Evolutionary conservation across 2,797 vertebrate genomes (phyloP), one percentile per base, ranked within the genome.

Genomic region (Enteromius viviparus): DNA sequence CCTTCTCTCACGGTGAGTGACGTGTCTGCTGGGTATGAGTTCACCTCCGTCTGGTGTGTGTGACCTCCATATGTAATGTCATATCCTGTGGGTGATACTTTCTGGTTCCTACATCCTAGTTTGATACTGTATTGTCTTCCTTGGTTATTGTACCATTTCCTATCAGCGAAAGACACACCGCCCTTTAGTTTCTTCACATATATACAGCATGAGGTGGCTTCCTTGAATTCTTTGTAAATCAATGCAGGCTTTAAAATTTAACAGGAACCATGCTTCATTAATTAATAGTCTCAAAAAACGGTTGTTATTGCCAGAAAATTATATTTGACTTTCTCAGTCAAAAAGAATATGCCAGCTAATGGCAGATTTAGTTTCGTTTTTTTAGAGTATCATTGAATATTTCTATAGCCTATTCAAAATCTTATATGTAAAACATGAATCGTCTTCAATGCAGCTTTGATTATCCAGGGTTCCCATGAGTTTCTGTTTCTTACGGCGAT

Each of bases 1-100:
- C 92, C 97, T 99, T 77, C 96, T 99, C 53, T 99, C 98, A 10
- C 95, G 98, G 98, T 94, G 42, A 75, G 90, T 88, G 79, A 65
- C 64, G 76, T 47, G 65, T 87, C 74, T 85, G 58, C 26, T 21
- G 55, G 55, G 37, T 82, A 14, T 21, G 21, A 80, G 45, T 75
- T 84, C 23, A 34, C 10, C 21, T 64, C 21, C 5, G 10, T 23
- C 64, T 68, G 66, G 72, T 37, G 26, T 58, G 11, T 78, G 77
- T 83, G 78, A 76, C 40, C 68, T 78, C 68, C 68, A 75, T 51
- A 88, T 75, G 64, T 86, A 78, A 81, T 77, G 81, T 86, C 79
- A 86, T 85, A 78, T 86, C 83, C 85, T 85, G 53, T 78, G 34
- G 40, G 12, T 37, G 6, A 29, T 66, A 6, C 1, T 76, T 47